Percentiles rank a stretch among this genome's conserved stretches.
Conservation (phyloP, 2,797 vertebrate genomes). For the Telmatherina bonti region DNA sequence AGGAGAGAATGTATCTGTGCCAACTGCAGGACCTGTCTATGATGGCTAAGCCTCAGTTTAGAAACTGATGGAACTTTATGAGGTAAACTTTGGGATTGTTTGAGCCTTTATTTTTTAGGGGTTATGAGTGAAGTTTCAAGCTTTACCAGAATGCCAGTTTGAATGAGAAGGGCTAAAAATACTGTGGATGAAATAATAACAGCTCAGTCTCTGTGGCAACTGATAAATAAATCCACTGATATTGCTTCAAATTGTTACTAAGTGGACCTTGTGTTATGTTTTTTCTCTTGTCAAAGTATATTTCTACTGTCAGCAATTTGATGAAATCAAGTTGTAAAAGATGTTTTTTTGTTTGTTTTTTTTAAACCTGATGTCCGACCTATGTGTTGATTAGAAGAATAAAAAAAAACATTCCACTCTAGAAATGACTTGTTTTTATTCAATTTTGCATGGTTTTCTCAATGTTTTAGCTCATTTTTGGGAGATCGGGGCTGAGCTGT, state of each 20-base stretch:
- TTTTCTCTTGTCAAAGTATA: conserved; percentile 12
- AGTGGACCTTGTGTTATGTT: conserved; percentile 6
- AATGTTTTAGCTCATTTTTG: not conserved
- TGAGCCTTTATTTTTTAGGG: not conserved
- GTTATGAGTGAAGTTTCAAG: not conserved
- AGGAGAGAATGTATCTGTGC: not conserved
- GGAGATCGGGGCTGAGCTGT: conserved; percentile 11
- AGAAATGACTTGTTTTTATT: conserved; percentile 34
- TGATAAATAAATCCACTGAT: not conserved
- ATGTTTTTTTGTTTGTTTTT: too few species aligned
- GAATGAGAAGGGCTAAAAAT: conserved; percentile 13
- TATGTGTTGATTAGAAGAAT: conserved; percentile 32
- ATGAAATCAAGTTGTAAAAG: conserved; percentile 1
- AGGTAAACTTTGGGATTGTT: conserved; percentile 12
- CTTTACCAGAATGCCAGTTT: not conserved
- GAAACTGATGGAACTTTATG: not conserved
- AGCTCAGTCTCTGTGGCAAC: conserved; percentile 27
- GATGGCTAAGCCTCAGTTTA: not conserved
- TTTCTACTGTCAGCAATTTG: conserved; percentile 27
- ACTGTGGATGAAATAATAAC: not conserved
- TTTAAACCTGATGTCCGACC: conserved; percentile 26
- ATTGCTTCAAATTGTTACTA: conserved; percentile 5
- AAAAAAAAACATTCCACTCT: conserved; percentile 6
- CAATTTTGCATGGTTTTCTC: conserved; percentile 14
- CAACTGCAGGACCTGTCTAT: not conserved